phyloP scores from a whole-genome alignment of 2,113 vertebrate genomes.

The Terrapene triunguis region DNA sequence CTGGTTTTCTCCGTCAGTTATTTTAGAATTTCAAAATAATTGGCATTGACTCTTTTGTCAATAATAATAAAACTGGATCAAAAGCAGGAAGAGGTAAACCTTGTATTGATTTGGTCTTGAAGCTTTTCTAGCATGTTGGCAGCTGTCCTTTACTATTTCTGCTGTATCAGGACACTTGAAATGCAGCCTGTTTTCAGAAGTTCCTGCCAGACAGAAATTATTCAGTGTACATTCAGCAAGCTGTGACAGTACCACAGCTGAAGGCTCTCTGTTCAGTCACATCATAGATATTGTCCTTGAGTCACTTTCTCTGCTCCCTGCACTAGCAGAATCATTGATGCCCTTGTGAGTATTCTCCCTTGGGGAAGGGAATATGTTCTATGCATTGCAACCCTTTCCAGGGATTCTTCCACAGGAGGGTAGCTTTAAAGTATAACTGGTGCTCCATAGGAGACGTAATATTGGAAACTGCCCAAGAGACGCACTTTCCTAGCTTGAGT shows the following conservation, averaged over 20 bases:
- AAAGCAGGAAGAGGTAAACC: background rate
- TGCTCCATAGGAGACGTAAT: background rate
- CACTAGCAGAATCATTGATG: background rate
- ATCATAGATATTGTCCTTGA: background rate
- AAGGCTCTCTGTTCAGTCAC: background rate
- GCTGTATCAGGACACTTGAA: background rate
- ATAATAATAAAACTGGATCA: background rate
- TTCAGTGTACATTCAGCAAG: accelerated
- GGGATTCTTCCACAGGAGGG: background rate
- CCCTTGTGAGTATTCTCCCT: background rate
- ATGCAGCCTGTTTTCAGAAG: background rate
- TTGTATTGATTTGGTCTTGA: background rate
- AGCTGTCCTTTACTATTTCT: background rate
- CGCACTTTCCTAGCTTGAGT: background rate
- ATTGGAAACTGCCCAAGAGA: background rate
- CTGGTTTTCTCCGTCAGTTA: background rate
- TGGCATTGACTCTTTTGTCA: background rate
- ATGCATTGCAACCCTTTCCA: background rate
- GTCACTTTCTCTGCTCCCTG: background rate
- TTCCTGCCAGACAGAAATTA: background rate
- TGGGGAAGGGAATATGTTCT: background rate
- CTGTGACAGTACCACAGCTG: accelerated
- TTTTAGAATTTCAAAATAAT: background rate
- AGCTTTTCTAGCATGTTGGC: background rate
- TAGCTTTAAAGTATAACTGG: background rate